Evolutionary conservation across 2,797 vertebrate genomes (phyloP), one percentile per base, ranked within the genome.

Genomic region (Molossus molossus): DNA sequence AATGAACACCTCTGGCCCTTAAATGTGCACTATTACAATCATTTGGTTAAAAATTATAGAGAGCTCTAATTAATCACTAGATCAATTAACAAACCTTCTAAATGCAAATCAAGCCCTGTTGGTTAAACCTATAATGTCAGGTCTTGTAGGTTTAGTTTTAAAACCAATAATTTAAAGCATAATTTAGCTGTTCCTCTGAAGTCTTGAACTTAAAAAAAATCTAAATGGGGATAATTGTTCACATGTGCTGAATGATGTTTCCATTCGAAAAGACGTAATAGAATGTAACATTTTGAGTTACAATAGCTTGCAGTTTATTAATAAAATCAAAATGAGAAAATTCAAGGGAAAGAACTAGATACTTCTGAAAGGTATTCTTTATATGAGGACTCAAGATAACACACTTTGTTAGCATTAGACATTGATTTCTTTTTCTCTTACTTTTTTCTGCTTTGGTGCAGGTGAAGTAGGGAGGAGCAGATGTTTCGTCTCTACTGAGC

Each of bases 211-310:
- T 50, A 23, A 77, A 95, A 70, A 95, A 60, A 92, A 57, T 81
- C 33, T 85, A 95, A 9, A 40, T 81, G 82, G 17, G 37, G 45
- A 97, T 95, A 85, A 94, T 92, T 97, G 50, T 85, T 96, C 86
- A 91, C 93, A 94, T 96, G 88, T 96, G 95, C 70, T 25, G 88
- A 87, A 83, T 53, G 62, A 90, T 79, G 90, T 58, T 89, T 89
- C 67, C 55, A 12, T 83, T 92, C 85, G 85, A 90, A 94, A 86
- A 94, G 48, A 91, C 87, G 69, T 64, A 95, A 70, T 15, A 93
- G 57, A 90, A 77, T 33, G 45, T 77, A 69, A 90, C 94, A 80
- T 86, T 92, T 69, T 81, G 94, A 77, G 25, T 87, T 65, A 86
- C 64, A 94, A 85, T 77, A 82, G 76, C 33, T 89, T 87, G 83